These are phyloP conservation scores for Nomada lathburiana DNA, from an alignment of 2,888 invertebrate species.

Conservation along the genomic window DNA sequence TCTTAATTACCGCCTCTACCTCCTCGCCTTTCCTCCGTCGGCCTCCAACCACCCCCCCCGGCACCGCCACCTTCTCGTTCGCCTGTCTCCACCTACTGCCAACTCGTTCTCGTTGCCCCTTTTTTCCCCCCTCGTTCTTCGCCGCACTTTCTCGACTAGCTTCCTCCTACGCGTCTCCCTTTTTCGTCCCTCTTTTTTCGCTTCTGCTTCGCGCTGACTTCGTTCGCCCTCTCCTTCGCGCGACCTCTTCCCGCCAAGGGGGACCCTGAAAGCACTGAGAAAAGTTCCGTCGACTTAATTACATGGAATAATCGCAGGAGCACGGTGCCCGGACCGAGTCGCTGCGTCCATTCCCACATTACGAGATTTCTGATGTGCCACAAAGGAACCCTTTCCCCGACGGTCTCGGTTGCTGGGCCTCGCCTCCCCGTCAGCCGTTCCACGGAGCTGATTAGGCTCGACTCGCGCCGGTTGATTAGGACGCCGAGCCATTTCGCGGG, in stretches of 20 bases:
- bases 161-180: conserved; percentile 56
- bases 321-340: conserved; percentile 67
- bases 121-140: conserved; percentile 38
- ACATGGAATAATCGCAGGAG: conserved; percentile 87
- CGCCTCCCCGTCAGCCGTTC: not conserved
- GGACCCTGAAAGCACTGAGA: conserved; percentile 81
- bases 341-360: conserved; percentile 69
- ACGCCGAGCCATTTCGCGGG: conserved; percentile 1
- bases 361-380: conserved; percentile 70
- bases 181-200: conserved; percentile 44
- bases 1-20: conserved; percentile 85
- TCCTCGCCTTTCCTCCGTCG: conserved; percentile 74
- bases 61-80: conserved; percentile 62
- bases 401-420: conserved; percentile 2
- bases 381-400: conserved; percentile 56
- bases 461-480: conserved; percentile 29
- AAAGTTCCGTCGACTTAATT: conserved; percentile 87
- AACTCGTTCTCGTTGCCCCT: conserved; percentile 45
- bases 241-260: conserved; percentile 44
- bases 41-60: conserved; percentile 61
- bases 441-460: conserved; percentile 42
- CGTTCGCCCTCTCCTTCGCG: conserved; percentile 26
- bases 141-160: conserved; percentile 36
- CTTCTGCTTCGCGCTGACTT: conserved; percentile 29
- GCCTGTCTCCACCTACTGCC: conserved; percentile 61